phyloP scores from a whole-genome alignment of 1,140 invertebrate species.

The Thereuonema tuberculata region DNA sequence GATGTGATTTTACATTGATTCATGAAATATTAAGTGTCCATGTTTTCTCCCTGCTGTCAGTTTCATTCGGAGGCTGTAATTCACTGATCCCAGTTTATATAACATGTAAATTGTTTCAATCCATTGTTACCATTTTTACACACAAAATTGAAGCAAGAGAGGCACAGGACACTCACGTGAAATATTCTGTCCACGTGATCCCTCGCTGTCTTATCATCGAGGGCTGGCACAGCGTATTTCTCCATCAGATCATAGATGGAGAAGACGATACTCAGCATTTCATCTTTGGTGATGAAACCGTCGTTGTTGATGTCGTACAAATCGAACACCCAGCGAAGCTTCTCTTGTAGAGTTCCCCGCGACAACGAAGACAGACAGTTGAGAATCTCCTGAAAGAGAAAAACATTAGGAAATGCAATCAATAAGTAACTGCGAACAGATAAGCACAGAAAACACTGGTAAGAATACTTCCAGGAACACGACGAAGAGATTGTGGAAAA shows the following conservation, averaged over 20 bases:
- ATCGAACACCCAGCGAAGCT: constrained; percentile 88
- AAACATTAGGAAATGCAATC: too few species aligned
- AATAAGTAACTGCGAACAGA: too few species aligned
- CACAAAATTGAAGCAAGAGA: too few species aligned
- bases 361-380: constrained; percentile 75
- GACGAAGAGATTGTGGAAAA: too few species aligned
- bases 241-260: constrained; percentile 86
- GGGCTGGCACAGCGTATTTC: constrained; percentile 56
- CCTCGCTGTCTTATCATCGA: constrained; percentile 57
- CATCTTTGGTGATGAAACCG: constrained; percentile 66
- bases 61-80: neutral
- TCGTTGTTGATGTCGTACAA: constrained; percentile 82
- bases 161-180: constrained; percentile 55
- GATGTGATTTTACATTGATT: too few species aligned
- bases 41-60: neutral
- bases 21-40: constrained; percentile 9
- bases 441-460: too few species aligned
- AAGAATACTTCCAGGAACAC: too few species aligned
- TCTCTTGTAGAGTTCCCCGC: constrained; percentile 71
- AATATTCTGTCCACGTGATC: constrained; percentile 83
- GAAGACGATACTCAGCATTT: constrained; percentile 73
- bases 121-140: too few species aligned
- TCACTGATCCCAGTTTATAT: neutral
- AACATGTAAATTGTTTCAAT: neutral
- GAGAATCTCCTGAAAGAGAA: too few species aligned